These are phyloP conservation scores for Chloropsis cyanopogon DNA, from an alignment of 2,113 vertebrate genomes.

Conservation along the genomic window DNA sequence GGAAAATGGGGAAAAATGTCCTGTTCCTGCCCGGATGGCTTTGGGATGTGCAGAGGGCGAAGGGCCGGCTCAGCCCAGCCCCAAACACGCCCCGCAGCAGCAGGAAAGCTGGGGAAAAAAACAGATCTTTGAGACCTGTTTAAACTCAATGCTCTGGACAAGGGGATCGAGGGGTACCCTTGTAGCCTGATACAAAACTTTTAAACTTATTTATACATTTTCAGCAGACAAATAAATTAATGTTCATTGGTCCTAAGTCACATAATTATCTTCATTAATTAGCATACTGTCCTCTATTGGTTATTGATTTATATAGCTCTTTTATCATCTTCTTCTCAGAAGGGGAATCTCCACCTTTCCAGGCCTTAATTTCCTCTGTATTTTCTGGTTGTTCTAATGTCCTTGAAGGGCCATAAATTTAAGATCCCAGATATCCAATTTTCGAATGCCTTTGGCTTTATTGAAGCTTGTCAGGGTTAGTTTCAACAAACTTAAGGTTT, in stretches of 20 bases:
- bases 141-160: not conserved
- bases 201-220: not conserved
- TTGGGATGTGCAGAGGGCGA: too few relatives aligned
- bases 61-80: not conserved
- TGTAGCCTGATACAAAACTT: not conserved
- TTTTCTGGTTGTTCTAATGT: not conserved
- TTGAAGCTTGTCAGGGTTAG: not conserved
- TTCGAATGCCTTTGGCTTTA: not conserved
- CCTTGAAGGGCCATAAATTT: not conserved
- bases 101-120: not conserved
- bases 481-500: not conserved
- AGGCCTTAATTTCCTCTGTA: not conserved
- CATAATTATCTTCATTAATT: not conserved
- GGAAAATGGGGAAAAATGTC: accelerated
- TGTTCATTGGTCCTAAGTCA: not conserved
- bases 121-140: accelerated
- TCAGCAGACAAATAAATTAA: not conserved
- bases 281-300: not conserved
- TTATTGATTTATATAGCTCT: not conserved
- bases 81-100: not conserved
- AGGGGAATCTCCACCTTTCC: not conserved
- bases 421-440: not conserved
- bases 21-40: not conserved
- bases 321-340: not conserved
- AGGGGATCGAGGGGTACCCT: not conserved